phyloP scores from a whole-genome alignment of 2,888 invertebrate species.

The Thera obeliscata region DNA sequence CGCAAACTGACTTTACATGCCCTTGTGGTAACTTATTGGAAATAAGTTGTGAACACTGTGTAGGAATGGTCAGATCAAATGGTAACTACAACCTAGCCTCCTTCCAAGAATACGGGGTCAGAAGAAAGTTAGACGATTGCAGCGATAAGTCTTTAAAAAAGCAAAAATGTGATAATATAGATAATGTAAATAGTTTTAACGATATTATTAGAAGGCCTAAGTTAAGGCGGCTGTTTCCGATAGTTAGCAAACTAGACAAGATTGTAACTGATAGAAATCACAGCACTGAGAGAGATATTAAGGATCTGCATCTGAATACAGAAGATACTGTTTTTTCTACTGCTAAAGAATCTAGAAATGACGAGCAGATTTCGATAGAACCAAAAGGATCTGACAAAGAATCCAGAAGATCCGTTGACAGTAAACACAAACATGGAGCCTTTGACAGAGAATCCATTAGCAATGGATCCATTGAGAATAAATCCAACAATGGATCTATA shows the following conservation, averaged over 20 bases:
- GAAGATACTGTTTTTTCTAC: slow-evolving; percentile 72
- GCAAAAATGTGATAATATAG: slow-evolving; percentile 81
- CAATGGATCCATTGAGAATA: neutral
- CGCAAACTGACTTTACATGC: slow-evolving; percentile 74
- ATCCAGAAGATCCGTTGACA: neutral
- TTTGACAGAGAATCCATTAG: neutral
- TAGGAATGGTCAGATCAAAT: slow-evolving; percentile 73
- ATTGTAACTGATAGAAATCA: slow-evolving; percentile 65
- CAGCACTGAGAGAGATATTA: slow-evolving; percentile 62
- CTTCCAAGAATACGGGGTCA: slow-evolving; percentile 53
- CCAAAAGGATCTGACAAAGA: slow-evolving; percentile 10
- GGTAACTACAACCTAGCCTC: slow-evolving; percentile 69
- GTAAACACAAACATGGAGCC: neutral
- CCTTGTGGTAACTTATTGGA: slow-evolving; percentile 64
- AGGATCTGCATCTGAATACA: slow-evolving; percentile 65
- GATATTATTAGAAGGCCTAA: slow-evolving; percentile 74
- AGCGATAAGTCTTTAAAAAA: slow-evolving; percentile 67
- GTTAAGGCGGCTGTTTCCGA: slow-evolving; percentile 66
- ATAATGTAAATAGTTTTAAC: slow-evolving; percentile 53
- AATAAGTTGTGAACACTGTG: slow-evolving; percentile 60
- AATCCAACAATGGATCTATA: too few species aligned
- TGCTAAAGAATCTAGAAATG: slow-evolving; percentile 46
- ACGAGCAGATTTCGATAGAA: slow-evolving; percentile 39
- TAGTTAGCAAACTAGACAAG: slow-evolving; percentile 68
- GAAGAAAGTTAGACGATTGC: slow-evolving; percentile 46